Conservation (phyloP, 2,888 invertebrate species). For the Xanthorhoe spadicearia region DNA sequence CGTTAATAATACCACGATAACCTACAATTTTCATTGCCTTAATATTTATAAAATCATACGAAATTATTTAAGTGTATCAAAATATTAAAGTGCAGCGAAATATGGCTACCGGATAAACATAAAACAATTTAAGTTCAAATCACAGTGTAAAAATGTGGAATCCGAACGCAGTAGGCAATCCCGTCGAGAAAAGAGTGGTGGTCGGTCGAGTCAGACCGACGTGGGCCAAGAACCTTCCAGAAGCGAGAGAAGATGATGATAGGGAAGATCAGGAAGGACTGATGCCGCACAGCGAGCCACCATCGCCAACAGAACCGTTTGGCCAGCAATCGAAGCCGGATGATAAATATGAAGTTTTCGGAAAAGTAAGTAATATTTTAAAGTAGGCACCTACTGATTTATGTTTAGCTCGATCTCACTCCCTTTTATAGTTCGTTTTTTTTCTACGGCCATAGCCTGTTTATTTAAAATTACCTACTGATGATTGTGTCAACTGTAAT, state of each 20-base stretch:
- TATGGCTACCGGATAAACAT: slow-evolving; percentile 20
- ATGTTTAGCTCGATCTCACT: too few relatives aligned
- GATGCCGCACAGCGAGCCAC: slow-evolving; percentile 79
- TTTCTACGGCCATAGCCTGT: too few relatives aligned
- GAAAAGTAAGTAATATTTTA: slow-evolving; percentile 74
- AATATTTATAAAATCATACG: background rate
- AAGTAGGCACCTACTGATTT: too few relatives aligned
- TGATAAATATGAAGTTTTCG: slow-evolving; percentile 84
- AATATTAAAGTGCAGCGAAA: slow-evolving; percentile 9
- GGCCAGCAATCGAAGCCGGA: slow-evolving; percentile 74
- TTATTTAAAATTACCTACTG: too few relatives aligned
- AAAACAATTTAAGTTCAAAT: slow-evolving; percentile 26
- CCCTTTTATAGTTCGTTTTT: too few relatives aligned
- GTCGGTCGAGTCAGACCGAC: slow-evolving; percentile 84
- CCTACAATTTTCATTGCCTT: slow-evolving; percentile 9
- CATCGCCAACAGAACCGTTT: slow-evolving; percentile 74
- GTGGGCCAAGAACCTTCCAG: slow-evolving; percentile 81
- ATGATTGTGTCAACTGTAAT: too few relatives aligned
- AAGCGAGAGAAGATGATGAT: slow-evolving; percentile 77
- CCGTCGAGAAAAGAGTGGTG: slow-evolving; percentile 85
- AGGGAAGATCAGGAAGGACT: slow-evolving; percentile 69
- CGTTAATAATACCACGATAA: background rate
- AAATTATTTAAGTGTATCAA: slow-evolving; percentile 3
- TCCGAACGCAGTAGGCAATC: slow-evolving; percentile 78
- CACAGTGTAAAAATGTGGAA: slow-evolving; percentile 71